A percentile compares a stretch with the other conserved stretches of the same genome.
Conservation (phyloP, 2,888 invertebrate species). For the Ceriagrion tenellum region DNA sequence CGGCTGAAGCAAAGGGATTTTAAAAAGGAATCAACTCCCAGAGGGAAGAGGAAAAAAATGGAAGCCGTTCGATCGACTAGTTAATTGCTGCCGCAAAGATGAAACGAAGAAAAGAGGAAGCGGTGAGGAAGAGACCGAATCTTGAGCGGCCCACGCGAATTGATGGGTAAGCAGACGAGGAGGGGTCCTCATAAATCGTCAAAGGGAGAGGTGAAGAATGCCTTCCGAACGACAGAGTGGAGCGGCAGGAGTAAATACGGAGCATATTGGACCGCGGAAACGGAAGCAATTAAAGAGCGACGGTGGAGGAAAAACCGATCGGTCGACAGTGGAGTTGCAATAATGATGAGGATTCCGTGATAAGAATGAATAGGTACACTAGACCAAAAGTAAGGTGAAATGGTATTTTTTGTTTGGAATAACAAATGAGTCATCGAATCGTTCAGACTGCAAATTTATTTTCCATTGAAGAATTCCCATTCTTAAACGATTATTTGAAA, state of each 20-base stretch:
- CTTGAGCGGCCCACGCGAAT: neutral
- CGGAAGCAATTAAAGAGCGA: neutral
- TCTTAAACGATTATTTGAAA: too few relatives aligned
- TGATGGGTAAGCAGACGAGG: neutral
- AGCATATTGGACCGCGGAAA: neutral
- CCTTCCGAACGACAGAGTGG: neutral
- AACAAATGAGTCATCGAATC: too few relatives aligned
- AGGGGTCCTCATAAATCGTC: neutral
- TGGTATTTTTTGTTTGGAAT: too few relatives aligned
- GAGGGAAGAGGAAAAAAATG: neutral
- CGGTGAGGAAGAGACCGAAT: neutral
- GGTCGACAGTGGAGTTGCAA: neutral
- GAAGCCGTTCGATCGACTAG: neutral
- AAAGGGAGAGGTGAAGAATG: neutral
- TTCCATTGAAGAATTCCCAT: too few relatives aligned
- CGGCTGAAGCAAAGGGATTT: neutral
- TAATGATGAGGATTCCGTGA: neutral
- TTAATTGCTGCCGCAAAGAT: constrained; percentile 17
- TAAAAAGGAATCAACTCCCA: neutral
- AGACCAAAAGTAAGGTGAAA: too few relatives aligned
- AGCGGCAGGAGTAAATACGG: neutral
- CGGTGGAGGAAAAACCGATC: neutral
- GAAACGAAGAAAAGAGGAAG: neutral
- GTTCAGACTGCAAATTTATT: too few relatives aligned
- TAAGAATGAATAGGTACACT: neutral